Evolutionary conservation across 2,888 invertebrate genomes (phyloP).

Genomic region (Melipona bicolor): DNA sequence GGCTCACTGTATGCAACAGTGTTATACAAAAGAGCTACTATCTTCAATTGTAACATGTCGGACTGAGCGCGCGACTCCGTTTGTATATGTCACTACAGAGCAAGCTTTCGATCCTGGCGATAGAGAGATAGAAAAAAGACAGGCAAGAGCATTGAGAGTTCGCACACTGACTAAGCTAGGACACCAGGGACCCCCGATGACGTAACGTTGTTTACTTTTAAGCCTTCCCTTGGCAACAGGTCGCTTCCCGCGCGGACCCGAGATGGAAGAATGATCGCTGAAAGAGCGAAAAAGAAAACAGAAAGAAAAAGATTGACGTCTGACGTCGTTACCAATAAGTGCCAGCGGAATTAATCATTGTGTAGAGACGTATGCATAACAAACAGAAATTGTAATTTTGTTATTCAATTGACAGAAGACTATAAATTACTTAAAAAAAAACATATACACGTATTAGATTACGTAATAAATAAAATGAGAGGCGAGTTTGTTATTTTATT

Average conservation of each 20-base stretch:
- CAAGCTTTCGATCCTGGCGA: slow-evolving; percentile 35
- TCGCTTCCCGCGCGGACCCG: slow-evolving; percentile 74
- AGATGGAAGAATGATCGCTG: slow-evolving; percentile 22
- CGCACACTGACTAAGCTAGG: slow-evolving; percentile 36
- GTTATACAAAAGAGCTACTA: background rate
- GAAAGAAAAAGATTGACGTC: slow-evolving; percentile 2
- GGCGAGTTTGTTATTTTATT: no score
- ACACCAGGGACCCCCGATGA: slow-evolving; percentile 71
- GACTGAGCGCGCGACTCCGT: slow-evolving; percentile 7
- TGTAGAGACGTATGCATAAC: background rate
- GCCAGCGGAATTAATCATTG: background rate
- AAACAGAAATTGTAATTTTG: background rate
- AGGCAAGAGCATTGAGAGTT: slow-evolving; percentile 50
- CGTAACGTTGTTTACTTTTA: slow-evolving; percentile 82
- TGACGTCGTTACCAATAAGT: background rate
- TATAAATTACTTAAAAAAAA: background rate
- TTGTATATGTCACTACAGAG: slow-evolving; percentile 27
- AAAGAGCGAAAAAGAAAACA: slow-evolving; percentile 6
- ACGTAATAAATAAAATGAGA: no score
- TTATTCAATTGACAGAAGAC: background rate
- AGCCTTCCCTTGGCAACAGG: slow-evolving; percentile 82
- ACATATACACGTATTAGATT: background rate
- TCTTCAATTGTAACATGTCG: background rate
- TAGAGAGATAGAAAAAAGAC: slow-evolving; percentile 46
- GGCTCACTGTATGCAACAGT: background rate